Evolutionary conservation across 2,797 vertebrate species (phyloP).

Genomic region (Syndactyla subalaris): DNA sequence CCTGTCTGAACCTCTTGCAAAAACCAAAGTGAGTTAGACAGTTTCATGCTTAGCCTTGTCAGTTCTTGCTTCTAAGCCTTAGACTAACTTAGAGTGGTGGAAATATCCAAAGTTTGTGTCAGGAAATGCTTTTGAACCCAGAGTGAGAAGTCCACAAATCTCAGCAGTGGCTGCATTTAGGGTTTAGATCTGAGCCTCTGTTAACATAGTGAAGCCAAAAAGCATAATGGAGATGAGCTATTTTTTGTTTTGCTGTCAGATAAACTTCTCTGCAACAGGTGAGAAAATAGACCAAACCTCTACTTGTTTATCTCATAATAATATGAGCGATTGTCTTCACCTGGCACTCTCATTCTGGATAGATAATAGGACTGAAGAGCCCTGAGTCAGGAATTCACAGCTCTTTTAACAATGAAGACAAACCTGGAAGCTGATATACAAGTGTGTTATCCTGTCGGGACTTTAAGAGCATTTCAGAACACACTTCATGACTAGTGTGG

Average conservation of each 20-base stretch:
- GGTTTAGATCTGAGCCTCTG: background rate
- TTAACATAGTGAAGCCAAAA: background rate
- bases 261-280: background rate
- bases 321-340: background rate
- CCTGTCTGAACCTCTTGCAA: background rate
- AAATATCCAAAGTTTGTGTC: background rate
- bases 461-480: background rate
- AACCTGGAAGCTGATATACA: background rate
- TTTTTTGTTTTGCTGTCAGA: background rate
- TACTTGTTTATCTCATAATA: fast-evolving
- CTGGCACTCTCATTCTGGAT: fast-evolving
- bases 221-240: background rate
- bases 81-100: background rate
- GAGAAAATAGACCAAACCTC: background rate
- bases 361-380: background rate
- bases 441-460: background rate
- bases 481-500: fast-evolving
- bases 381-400: background rate
- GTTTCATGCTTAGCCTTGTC: background rate
- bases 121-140: background rate
- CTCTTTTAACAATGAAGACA: background rate
- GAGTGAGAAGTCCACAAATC: background rate
- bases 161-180: background rate
- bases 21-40: background rate
- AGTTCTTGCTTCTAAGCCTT: background rate